Evolutionary conservation across 2,888 invertebrate species (phyloP).

Genomic region (Vandiemenella viatica): DNA sequence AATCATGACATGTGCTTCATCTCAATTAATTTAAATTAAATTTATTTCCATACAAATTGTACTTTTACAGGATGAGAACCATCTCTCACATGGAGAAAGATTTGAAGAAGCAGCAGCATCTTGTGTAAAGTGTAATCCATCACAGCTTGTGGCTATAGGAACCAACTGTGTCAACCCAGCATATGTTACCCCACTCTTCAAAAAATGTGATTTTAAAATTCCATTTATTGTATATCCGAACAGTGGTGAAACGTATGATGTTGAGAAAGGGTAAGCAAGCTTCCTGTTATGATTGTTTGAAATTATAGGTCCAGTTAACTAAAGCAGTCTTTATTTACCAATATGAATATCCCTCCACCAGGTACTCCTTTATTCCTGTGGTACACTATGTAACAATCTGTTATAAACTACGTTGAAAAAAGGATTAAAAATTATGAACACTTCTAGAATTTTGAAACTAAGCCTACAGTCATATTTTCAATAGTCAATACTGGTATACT

Average conservation of each 20-base stretch:
- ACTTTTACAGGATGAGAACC: slow-evolving; percentile 39
- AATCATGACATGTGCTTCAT: too few species aligned
- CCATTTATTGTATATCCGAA: slow-evolving; percentile 85
- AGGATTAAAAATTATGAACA: too few species aligned
- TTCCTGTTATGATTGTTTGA: neutral
- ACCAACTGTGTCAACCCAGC: slow-evolving; percentile 71
- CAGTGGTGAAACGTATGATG: slow-evolving; percentile 68
- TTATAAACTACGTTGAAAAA: too few species aligned
- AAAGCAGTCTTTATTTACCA: neutral
- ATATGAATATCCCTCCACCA: too few species aligned
- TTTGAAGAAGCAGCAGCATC: slow-evolving; percentile 56
- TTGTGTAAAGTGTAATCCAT: slow-evolving; percentile 38
- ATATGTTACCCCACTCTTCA: slow-evolving; percentile 43
- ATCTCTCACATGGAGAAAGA: slow-evolving; percentile 63
- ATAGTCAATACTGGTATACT: too few species aligned
- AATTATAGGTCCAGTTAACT: neutral
- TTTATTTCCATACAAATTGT: too few species aligned
- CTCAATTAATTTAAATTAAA: too few species aligned
- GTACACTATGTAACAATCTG: too few species aligned
- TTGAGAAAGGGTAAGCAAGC: slow-evolving; percentile 36
- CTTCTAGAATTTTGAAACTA: too few species aligned
- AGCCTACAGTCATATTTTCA: too few species aligned
- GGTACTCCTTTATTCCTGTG: too few species aligned
- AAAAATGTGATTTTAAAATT: slow-evolving; percentile 34
- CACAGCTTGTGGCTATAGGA: slow-evolving; percentile 70